A percentile compares a stretch with the other conserved stretches of the same genome.
Evolutionary conservation across 2,888 invertebrate genomes (phyloP).

Genomic region (Tetranychus piercei): DNA sequence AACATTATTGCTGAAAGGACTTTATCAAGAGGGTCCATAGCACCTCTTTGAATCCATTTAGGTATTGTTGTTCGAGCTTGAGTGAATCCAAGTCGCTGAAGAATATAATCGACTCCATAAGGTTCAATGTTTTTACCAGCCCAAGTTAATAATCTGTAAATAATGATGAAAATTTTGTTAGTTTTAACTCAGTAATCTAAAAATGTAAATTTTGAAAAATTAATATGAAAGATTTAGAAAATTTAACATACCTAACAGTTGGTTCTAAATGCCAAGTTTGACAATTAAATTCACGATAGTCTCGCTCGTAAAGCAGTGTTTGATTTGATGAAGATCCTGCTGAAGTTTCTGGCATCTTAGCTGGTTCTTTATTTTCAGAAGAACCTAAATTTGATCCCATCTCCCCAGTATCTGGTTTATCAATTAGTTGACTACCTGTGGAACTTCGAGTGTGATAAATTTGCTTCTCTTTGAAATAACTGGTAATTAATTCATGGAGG

Average conservation of each 20-base stretch:
- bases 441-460: slow-evolving; percentile 25
- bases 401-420: background rate
- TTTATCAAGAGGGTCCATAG: slow-evolving; percentile 91
- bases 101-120: slow-evolving; percentile 91
- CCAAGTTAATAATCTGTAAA: slow-evolving; percentile 41
- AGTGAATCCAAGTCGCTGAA: slow-evolving; percentile 88
- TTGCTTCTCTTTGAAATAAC: slow-evolving; percentile 84
- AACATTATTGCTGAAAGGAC: slow-evolving; percentile 51
- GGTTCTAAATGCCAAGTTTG: slow-evolving; percentile 86
- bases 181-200: too few species aligned
- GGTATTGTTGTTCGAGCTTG: slow-evolving; percentile 96
- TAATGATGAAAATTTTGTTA: background rate
- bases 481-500: slow-evolving; percentile 84
- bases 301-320: background rate
- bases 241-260: slow-evolving; percentile 50
- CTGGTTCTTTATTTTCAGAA: background rate
- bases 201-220: slow-evolving; percentile 15
- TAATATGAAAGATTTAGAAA: background rate
- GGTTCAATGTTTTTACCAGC: slow-evolving; percentile 92
- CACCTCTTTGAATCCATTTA: slow-evolving; percentile 95
- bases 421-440: background rate
- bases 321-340: slow-evolving; percentile 5
- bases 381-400: background rate
- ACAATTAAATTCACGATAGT: slow-evolving; percentile 22
- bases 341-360: background rate